phyloP scores from a whole-genome alignment of 2,888 invertebrate species.

The Pemphredon lugubris region DNA sequence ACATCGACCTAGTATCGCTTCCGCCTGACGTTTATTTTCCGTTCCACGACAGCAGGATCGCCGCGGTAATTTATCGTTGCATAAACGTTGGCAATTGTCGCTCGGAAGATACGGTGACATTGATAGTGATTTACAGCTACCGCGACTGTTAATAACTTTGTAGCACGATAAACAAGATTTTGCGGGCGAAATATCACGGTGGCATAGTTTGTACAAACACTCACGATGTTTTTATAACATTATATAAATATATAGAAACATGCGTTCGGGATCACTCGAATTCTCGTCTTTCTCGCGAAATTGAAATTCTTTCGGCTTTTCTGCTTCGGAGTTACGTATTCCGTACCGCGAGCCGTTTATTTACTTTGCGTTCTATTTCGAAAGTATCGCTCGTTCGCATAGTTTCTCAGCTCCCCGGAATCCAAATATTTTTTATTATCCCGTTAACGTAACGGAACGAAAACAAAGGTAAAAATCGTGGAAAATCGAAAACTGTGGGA shows the following conservation, averaged over 20 bases:
- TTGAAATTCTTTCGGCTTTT: neutral
- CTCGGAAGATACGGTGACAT: constrained; percentile 2
- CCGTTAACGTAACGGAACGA: no score
- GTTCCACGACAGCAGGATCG: neutral
- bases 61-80: neutral
- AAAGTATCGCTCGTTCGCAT: constrained; percentile 5
- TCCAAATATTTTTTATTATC: no score
- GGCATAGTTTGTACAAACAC: no score
- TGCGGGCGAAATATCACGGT: neutral
- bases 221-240: neutral
- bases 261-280: neutral
- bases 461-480: no score
- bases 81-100: constrained; percentile 8
- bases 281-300: neutral
- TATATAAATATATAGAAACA: neutral
- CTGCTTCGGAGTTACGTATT: constrained; percentile 17
- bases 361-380: constrained; percentile 31
- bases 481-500: neutral
- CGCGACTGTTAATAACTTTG: constrained; percentile 9
- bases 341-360: constrained; percentile 25
- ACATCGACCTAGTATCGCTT: neutral
- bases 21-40: neutral
- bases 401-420: no score
- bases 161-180: neutral
- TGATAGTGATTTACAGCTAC: constrained; percentile 21